Percentiles rank a stretch among this genome's conserved stretches.
phyloP scores from a whole-genome alignment of 2,797 vertebrate species.

The Phrynocephalus vlangalii region DNA sequence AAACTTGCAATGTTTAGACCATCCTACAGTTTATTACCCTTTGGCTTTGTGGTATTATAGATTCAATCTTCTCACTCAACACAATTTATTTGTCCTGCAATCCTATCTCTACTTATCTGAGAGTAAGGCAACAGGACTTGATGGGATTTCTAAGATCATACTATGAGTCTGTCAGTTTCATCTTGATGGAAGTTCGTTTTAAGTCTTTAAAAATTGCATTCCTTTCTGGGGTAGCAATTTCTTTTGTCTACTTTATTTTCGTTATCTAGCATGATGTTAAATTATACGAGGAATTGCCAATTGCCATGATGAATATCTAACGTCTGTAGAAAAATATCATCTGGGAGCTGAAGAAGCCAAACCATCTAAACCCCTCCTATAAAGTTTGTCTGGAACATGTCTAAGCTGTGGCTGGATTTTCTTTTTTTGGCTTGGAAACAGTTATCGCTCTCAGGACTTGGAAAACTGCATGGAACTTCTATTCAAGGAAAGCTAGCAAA shows the following conservation, averaged over 20 bases:
- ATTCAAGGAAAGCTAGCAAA: not conserved
- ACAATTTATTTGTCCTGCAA: not conserved
- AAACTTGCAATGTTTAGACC: not conserved
- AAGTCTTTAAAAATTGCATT: conserved; percentile 5
- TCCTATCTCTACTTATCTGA: not conserved
- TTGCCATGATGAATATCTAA: conserved; percentile 7
- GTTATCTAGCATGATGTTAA: conserved; percentile 21
- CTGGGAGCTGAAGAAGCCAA: conserved; percentile 9
- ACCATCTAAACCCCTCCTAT: not conserved
- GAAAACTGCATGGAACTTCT: not conserved
- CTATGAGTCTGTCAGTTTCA: not conserved
- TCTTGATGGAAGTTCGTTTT: not conserved
- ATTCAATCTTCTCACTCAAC: not conserved
- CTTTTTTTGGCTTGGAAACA: not conserved
- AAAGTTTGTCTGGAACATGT: conserved; percentile 2
- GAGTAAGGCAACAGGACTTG: not conserved
- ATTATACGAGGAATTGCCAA: not conserved
- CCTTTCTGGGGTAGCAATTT: conserved; percentile 6
- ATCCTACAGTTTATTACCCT: not conserved
- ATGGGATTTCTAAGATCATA: not conserved
- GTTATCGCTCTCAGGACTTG: not conserved
- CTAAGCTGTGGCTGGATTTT: not conserved
- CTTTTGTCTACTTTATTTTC: not conserved
- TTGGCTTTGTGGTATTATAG: not conserved
- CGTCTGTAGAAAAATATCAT: not conserved